phyloP scores from a whole-genome alignment of 2,797 vertebrate species.

The Falco berigora region DNA sequence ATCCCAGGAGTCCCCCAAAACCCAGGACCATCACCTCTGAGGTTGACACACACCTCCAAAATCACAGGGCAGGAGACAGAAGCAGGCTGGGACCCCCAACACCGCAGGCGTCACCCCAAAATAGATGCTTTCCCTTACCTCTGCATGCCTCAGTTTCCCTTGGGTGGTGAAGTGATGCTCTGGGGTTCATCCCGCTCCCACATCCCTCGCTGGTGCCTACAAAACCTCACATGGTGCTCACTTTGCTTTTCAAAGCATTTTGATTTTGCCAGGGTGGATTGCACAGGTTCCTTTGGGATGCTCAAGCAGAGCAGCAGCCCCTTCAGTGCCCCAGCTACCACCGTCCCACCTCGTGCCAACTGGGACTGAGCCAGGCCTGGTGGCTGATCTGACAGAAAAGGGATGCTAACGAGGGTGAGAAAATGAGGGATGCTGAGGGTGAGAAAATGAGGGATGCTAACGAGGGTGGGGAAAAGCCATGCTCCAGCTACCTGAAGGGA shows the following conservation, averaged over 20 bases:
- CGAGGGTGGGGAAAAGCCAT: fast-evolving
- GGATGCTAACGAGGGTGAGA: not conserved
- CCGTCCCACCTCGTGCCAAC: fast-evolving
- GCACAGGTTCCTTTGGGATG: fast-evolving
- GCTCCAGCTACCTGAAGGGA: not conserved
- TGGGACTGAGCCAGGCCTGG: not conserved
- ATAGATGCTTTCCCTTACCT: not conserved
- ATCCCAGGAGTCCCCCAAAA: not conserved
- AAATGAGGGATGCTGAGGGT: not conserved
- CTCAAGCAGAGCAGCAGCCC: not conserved
- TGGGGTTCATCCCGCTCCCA: not conserved
- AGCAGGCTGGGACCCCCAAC: not conserved
- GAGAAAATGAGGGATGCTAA: not conserved
- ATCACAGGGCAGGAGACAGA: fast-evolving
- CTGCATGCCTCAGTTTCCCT: not conserved
- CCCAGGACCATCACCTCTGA: fast-evolving
- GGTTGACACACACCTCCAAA: not conserved
- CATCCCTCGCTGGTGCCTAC: not conserved
- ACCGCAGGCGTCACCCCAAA: fast-evolving
- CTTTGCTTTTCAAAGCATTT: not conserved
- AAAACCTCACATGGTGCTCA: fast-evolving
- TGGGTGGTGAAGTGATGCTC: fast-evolving
- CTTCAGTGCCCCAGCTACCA: not conserved
- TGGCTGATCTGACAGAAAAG: not conserved
- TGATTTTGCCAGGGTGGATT: not conserved